Conservation (phyloP, 2,797 vertebrate species). For the Triplophysa bombifrons region DNA sequence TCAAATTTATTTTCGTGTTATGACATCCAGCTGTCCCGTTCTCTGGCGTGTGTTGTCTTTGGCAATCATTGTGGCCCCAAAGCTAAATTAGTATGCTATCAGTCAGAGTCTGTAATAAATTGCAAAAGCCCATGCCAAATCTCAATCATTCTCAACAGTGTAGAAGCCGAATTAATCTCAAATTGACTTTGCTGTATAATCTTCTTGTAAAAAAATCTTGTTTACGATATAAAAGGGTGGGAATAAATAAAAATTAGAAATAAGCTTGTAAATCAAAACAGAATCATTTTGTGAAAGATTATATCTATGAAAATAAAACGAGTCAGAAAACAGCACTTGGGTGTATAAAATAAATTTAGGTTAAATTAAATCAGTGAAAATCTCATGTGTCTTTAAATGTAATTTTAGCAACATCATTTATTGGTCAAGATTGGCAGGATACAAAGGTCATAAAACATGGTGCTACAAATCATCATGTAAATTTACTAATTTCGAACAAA, state of each 20-base stretch:
- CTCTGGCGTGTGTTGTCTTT: constrained; percentile 56
- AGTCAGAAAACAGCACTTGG: background rate
- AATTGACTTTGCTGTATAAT: constrained; percentile 17
- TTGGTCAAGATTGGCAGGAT: background rate
- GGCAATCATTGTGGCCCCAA: constrained; percentile 47
- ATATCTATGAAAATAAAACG: background rate
- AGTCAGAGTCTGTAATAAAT: constrained; percentile 42
- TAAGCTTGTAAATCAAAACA: background rate
- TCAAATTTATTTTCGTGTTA: constrained; percentile 48
- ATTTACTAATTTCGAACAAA: background rate
- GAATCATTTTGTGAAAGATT: background rate
- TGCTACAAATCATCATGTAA: background rate
- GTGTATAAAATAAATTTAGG: background rate
- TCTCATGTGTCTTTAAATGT: background rate
- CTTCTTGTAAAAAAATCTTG: background rate
- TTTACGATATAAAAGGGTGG: background rate
- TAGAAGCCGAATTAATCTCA: constrained; percentile 18
- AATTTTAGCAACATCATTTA: background rate
- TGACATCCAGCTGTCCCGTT: constrained; percentile 50
- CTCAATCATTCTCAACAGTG: constrained; percentile 30
- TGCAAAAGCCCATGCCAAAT: constrained; percentile 45
- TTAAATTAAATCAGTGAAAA: background rate
- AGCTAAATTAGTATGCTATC: constrained; percentile 54
- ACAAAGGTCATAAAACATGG: background rate
- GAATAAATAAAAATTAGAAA: no score